Conservation (phyloP, 2,113 vertebrate species). For the Stomatorhinus ivindoensis region DNA sequence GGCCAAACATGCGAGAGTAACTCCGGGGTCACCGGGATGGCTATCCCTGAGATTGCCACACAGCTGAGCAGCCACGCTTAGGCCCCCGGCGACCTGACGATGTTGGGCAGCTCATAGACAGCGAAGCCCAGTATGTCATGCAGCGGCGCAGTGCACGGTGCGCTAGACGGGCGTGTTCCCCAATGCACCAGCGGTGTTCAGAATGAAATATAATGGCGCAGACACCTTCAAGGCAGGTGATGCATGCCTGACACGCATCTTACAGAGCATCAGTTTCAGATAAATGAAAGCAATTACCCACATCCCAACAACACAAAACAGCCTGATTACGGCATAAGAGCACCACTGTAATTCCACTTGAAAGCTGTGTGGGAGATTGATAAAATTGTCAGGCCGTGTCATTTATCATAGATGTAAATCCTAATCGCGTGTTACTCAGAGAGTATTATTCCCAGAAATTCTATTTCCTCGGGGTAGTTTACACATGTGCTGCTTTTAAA, state of each 20-base stretch:
- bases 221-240: background rate
- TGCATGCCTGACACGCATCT: background rate
- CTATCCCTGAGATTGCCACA: slow-evolving; percentile 28
- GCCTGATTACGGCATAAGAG: slow-evolving; percentile 40
- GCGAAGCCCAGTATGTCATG: slow-evolving; percentile 44
- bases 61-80: slow-evolving; percentile 27
- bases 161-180: slow-evolving; percentile 56
- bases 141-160: slow-evolving; percentile 53
- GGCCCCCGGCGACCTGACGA: slow-evolving; percentile 35
- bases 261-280: background rate
- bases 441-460: slow-evolving; percentile 21
- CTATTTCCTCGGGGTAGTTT: slow-evolving; percentile 28
- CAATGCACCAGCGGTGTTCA: slow-evolving; percentile 32
- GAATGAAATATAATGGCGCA: slow-evolving; percentile 27
- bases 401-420: slow-evolving; percentile 43
- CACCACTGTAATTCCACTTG: slow-evolving; percentile 44
- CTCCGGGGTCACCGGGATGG: background rate
- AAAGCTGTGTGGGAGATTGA: slow-evolving; percentile 33
- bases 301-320: slow-evolving; percentile 32
- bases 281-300: slow-evolving; percentile 27
- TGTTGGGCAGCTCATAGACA: slow-evolving; percentile 51
- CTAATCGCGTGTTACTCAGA: slow-evolving; percentile 39
- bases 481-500: slow-evolving; percentile 23
- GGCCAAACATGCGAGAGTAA: background rate
- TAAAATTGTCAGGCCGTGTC: slow-evolving; percentile 28